Base-by-base conservation (phyloP, 2,888 invertebrate genomes). In the Eilema sororculum region DNA sequence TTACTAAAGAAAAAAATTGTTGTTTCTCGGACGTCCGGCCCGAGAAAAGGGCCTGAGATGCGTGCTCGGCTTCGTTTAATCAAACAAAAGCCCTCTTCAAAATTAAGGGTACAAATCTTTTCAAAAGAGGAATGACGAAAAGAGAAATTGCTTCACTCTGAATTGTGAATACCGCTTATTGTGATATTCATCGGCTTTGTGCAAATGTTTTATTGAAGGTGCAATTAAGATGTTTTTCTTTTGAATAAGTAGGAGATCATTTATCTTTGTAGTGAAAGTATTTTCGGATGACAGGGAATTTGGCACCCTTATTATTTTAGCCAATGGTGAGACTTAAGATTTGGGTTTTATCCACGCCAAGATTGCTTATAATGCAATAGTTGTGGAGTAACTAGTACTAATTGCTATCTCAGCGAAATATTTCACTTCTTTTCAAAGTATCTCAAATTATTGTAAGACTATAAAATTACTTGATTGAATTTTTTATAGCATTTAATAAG, bases 51-150 rank as follows among this genome's bases (percentile, higher is more conserved):
- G 68, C 68, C 65, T 67, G 25, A 72, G 71, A 74, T 75, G 83
- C 82, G 82, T 81, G 82, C 69, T 73, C 62, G 57, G 68, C 74
- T 66, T 77, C 73, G 75, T 80, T 82, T 80, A 82, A 82, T 82
- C 77, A 81, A 82, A 82, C 77, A 82, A 80, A 81, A 72, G 75
- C 71, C 69, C 71, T 75, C 76, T 82, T 77, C 61, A 71, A 69
- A 80, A 80, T 74, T 72, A 80, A 78, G 75, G 78, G 74, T 77
- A 80, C 72, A 79, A 81, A 80, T 80, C 66, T 74, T 71, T 57
- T n/a, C 67, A 60, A 68, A 74, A 64, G 63, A 22, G 63, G 61
- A 59, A 73, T 24, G 65, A 8, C 59, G 73, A 72, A 71, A 82
- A 71, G 74, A 74, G 71, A 75, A 75, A 82, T 82, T 62, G 66